A percentile compares a stretch with the other conserved stretches of the same genome.
These are phyloP conservation scores for Anaspis maculata DNA, from an alignment of 2,888 invertebrate species.

Conservation along the genomic window DNA sequence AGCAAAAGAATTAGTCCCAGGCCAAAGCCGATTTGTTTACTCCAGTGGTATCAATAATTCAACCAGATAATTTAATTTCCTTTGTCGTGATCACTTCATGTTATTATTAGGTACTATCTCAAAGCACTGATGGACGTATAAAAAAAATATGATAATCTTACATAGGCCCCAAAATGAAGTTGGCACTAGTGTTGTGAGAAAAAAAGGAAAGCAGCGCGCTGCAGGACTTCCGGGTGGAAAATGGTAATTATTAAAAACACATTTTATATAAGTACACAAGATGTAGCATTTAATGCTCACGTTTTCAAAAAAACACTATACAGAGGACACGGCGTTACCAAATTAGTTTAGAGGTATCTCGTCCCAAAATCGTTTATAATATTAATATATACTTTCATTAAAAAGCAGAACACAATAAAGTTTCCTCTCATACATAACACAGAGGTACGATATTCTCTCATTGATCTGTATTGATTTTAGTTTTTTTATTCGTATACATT, in stretches of 20 bases:
- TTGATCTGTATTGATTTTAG: conserved; percentile 37
- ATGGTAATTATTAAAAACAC: conserved; percentile 33
- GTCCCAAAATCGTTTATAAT: conserved; percentile 41
- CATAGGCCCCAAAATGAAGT: too few species aligned
- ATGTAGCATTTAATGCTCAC: conserved; percentile 47
- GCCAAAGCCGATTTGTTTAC: too few species aligned
- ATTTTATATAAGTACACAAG: conserved; percentile 45
- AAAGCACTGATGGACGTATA: too few species aligned
- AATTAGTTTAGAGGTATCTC: conserved; percentile 44
- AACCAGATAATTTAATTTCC: too few species aligned
- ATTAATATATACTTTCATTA: conserved; percentile 42
- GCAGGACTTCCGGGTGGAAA: too few species aligned
- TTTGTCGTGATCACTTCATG: too few species aligned
- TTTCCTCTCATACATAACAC: conserved; percentile 44
- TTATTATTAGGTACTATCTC: too few species aligned
- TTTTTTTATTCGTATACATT: conserved; percentile 55
- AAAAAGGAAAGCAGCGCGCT: too few species aligned
- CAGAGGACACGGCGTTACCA: conserved; percentile 45
- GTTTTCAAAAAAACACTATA: conserved; percentile 47
- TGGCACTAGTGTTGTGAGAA: too few species aligned
- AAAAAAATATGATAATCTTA: too few species aligned
- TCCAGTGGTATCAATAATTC: too few species aligned
- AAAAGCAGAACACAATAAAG: conserved; percentile 46
- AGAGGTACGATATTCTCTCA: conserved; percentile 43
- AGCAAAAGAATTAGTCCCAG: too few species aligned